Conservation (phyloP, 2,797 vertebrate genomes). For the Melanotaenia parkinsoni region DNA sequence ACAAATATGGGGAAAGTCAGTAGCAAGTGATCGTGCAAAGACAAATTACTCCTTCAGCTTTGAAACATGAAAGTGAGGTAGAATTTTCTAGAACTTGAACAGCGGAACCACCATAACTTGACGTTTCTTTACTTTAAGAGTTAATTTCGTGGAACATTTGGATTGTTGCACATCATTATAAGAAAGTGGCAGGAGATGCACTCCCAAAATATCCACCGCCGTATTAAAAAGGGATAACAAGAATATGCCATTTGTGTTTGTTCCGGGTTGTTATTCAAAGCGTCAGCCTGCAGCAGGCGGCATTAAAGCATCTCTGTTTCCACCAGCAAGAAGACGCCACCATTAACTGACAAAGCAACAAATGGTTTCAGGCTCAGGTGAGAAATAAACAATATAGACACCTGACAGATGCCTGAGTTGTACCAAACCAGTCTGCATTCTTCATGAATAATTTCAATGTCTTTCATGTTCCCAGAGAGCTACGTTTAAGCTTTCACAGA, state of each 20-base stretch:
- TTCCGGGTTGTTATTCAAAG: slow-evolving; percentile 61
- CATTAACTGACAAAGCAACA: slow-evolving; percentile 69
- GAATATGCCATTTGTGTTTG: slow-evolving; percentile 60
- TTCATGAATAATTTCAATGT: slow-evolving; percentile 68
- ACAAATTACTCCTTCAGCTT: slow-evolving; percentile 47
- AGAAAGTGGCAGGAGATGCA: slow-evolving; percentile 40
- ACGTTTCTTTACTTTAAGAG: slow-evolving; percentile 72
- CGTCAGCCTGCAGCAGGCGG: slow-evolving; percentile 54
- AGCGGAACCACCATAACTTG: slow-evolving; percentile 41
- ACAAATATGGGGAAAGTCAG: slow-evolving; percentile 1
- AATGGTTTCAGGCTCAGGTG: slow-evolving; percentile 71
- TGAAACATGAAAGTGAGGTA: slow-evolving; percentile 33
- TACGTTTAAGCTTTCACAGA: slow-evolving; percentile 55
- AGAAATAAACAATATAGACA: slow-evolving; percentile 76
- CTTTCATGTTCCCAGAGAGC: slow-evolving; percentile 66
- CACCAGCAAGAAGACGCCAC: slow-evolving; percentile 39
- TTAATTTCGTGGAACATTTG: slow-evolving; percentile 71
- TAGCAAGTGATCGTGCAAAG: slow-evolving; percentile 15
- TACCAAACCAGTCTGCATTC: slow-evolving; percentile 50
- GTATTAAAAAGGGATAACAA: slow-evolving; percentile 57
- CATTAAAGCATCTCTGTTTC: slow-evolving; percentile 56
- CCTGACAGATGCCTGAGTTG: slow-evolving; percentile 73
- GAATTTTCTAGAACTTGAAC: slow-evolving; percentile 30
- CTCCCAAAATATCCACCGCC: slow-evolving; percentile 44
- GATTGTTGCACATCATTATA: slow-evolving; percentile 37